Conservation (phyloP, 2,888 invertebrate genomes). For the Trissolcus japonicus region DNA sequence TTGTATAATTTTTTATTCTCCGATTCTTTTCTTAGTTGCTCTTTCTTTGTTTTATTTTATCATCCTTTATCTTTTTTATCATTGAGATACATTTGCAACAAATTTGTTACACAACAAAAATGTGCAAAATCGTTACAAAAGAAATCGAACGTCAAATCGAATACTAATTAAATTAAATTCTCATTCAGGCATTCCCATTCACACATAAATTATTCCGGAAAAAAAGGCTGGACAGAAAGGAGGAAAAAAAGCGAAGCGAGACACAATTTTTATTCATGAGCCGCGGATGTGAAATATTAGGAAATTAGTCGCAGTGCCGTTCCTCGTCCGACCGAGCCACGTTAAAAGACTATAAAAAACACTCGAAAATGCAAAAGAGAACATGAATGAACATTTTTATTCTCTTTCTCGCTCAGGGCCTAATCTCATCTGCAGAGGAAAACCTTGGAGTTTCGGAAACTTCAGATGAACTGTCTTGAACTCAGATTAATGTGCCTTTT, state of each 20-base stretch:
- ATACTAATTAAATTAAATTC: slow-evolving; percentile 4
- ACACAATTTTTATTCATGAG: slow-evolving; percentile 9
- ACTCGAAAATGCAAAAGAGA: slow-evolving; percentile 10
- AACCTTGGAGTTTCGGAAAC: neutral
- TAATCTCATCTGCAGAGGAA: neutral
- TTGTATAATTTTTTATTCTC: no score
- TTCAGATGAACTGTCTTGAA: neutral
- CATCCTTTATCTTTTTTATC: no score
- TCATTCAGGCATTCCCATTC: neutral
- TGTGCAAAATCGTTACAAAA: no score
- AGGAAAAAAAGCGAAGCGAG: neutral
- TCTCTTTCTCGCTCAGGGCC: neutral
- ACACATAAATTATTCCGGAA: slow-evolving; percentile 1
- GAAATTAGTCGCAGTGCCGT: slow-evolving; percentile 11
- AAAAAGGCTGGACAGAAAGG: neutral
- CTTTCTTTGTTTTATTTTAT: no score
- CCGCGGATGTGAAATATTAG: slow-evolving; percentile 14
- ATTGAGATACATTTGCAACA: no score
- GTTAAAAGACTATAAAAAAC: slow-evolving; percentile 13
- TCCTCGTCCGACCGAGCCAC: slow-evolving; percentile 1
- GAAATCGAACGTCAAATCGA: neutral
- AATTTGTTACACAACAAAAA: neutral
- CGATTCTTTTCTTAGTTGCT: no score
- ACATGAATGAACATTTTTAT: slow-evolving; percentile 9
- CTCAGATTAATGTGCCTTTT: neutral